phyloP scores from a whole-genome alignment of 2,113 vertebrate species.

The Phylloscopus trochilus region DNA sequence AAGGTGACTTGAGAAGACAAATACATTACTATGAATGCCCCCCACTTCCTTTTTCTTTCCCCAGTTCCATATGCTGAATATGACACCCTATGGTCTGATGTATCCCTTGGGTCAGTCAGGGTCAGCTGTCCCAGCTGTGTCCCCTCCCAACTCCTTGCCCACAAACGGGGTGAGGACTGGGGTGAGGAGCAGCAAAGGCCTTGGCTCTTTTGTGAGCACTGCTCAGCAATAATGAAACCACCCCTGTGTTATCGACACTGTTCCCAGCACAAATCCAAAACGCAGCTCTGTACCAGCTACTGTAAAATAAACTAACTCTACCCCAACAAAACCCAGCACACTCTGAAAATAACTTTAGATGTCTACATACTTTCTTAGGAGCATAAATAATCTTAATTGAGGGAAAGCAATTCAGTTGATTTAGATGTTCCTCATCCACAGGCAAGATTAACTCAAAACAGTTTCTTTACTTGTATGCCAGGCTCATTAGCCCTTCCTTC shows the following conservation, averaged over 20 bases:
- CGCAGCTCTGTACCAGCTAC: accelerated
- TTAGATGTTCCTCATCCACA: neutral
- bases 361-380: neutral
- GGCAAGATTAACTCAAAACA: neutral
- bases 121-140: accelerated
- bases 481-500: neutral
- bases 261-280: neutral
- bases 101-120: neutral
- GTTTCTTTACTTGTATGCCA: neutral
- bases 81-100: accelerated
- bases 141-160: neutral
- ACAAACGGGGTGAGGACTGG: too few species aligned
- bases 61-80: neutral
- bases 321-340: neutral
- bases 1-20: neutral
- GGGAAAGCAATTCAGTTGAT: neutral
- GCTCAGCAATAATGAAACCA: neutral
- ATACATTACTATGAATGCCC: neutral
- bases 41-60: neutral
- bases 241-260: too few species aligned
- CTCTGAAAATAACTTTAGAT: neutral
- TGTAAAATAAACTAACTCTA: neutral
- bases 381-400: neutral
- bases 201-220: neutral
- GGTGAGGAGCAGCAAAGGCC: neutral